Base-by-base conservation (phyloP, 2,113 vertebrate species). In the Sus scrofa region DNA sequence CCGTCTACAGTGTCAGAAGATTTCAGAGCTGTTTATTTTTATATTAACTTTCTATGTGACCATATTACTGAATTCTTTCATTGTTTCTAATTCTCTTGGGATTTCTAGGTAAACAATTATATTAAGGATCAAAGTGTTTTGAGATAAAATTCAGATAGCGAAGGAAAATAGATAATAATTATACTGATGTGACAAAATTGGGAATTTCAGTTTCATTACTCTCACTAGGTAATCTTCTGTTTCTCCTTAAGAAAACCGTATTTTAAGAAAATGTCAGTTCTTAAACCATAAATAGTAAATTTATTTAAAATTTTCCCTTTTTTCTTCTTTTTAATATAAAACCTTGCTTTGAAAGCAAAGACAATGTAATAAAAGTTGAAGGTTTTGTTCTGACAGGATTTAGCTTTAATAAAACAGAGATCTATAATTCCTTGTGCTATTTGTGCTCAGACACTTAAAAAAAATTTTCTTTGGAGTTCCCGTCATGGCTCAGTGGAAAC, bases 241-340 rank as follows among this genome's bases (percentile, higher is more conserved):
- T 91, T 60, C 90, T 67, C 7, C 91, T 71, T 78, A 52, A 20
- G 39, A 7, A 13, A 30, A 2, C 54, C 74, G 19, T 67, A 50
- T 86, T 60, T 92, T 87, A n/a, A n/a, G 52, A 89, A 96, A 91
- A 89, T 67, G 86, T 1, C 30, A n/a, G 26, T 73, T 89, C 63
- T 95, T 92, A 83, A 95, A 94, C 92, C 94, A 18, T 79, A 79
- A 94, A 30, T 44, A 81, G 78, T 89, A n/a, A 78, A 19, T 37
- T 56, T 5, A 68, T 78, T 86, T 90, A 58, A 91, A 67, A 26
- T 16, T 89, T 74, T 11, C 22, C 30, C 3, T 26, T 54, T 91
- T 86, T 50, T 1, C 11, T 24, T n/a, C 58, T 60, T 79, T 50
- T 79, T 67, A 89, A 62, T 20, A 85, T 4, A 71, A 93, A 93